These are phyloP conservation scores for Scaptomyza graminum DNA, from an alignment of 1,140 invertebrate genomes.

Conservation along the genomic window DNA sequence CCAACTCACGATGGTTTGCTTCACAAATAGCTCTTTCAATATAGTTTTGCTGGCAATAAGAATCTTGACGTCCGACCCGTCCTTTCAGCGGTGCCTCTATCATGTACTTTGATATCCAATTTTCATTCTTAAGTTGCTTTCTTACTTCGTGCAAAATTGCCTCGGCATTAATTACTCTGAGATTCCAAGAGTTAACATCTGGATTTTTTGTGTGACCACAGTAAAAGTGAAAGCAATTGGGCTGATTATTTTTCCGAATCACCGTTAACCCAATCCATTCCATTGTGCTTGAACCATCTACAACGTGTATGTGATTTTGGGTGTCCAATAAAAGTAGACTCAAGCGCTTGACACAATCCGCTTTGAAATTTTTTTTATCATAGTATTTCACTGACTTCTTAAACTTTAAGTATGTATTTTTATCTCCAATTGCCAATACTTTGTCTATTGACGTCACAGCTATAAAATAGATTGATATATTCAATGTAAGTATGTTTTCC, in stretches of 20 bases:
- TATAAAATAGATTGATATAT: not conserved
- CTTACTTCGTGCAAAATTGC: conserved; percentile 1
- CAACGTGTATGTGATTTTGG: not conserved
- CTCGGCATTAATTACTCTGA: not conserved
- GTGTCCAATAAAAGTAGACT: not conserved
- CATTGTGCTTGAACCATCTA: not conserved
- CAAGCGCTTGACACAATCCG: not conserved
- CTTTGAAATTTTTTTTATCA: not conserved
- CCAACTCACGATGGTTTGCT: not conserved
- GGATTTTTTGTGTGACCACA: not conserved
- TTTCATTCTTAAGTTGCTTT: conserved; percentile 4
- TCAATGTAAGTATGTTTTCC: no score
- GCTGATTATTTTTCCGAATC: not conserved
- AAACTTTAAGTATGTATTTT: not conserved
- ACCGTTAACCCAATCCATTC: not conserved
- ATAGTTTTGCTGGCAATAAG: not conserved
- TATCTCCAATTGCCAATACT: not conserved
- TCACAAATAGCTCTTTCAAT: not conserved
- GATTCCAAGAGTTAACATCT: not conserved
- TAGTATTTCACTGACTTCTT: not conserved
- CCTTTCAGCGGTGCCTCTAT: conserved; percentile 7
- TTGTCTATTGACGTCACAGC: not conserved
- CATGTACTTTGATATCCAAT: conserved; percentile 24
- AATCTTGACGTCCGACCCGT: no score
- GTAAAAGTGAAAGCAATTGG: conserved; percentile 3